Conservation (phyloP, 1,140 invertebrate species). For the Polyergus mexicanus region DNA sequence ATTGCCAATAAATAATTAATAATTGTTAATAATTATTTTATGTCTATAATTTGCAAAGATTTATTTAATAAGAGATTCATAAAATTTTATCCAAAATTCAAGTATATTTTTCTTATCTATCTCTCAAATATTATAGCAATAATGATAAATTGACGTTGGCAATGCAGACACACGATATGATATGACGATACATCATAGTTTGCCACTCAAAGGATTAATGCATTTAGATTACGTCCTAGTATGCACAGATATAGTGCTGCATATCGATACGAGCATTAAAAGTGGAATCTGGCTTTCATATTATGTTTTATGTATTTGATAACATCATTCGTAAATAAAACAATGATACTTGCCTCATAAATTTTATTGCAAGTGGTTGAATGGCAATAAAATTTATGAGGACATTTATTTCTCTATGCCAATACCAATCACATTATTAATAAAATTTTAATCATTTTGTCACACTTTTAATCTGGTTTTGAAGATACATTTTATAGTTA, state of each 20-base stretch:
- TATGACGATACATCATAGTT: constrained; percentile 62
- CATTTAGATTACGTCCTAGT: constrained; percentile 57
- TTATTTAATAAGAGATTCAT: neutral
- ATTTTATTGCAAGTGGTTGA: too few species aligned
- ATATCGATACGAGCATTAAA: constrained; percentile 54
- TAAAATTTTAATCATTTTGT: neutral
- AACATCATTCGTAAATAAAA: constrained; percentile 37
- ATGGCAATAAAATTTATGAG: constrained; percentile 34
- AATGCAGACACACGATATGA: constrained; percentile 39
- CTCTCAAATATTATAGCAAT: constrained; percentile 41
- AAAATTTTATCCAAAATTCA: constrained; percentile 42
- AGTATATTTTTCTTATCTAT: constrained; percentile 46
- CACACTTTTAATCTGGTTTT: neutral
- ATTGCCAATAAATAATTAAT: neutral
- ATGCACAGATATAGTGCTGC: constrained; percentile 54
- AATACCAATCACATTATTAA: constrained; percentile 1
- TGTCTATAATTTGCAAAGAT: neutral
- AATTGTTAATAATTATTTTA: constrained; percentile 28
- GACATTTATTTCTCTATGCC: neutral
- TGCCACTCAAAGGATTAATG: constrained; percentile 60
- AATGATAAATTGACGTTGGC: constrained; percentile 48
- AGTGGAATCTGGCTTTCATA: constrained; percentile 37
- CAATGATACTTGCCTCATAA: constrained; percentile 16
- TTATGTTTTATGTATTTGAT: constrained; percentile 51
- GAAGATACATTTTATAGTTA: neutral